phyloP scores from a whole-genome alignment of 1,140 invertebrate species.

The Trichogramma pretiosum region DNA sequence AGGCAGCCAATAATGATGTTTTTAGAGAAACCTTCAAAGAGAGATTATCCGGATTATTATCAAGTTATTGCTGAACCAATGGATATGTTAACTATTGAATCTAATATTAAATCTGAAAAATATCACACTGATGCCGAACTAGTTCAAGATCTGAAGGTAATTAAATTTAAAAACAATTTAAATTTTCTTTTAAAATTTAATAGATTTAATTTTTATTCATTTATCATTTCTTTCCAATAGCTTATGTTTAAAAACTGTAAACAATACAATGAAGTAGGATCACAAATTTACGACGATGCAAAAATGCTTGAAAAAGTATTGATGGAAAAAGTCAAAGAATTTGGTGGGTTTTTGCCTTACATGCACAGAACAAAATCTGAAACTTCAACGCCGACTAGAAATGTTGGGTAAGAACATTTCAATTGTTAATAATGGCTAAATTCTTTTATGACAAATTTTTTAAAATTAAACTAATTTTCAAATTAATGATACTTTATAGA shows the following conservation, averaged over 20 bases:
- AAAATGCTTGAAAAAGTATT: conserved; percentile 78
- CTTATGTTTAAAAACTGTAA: conserved; percentile 91
- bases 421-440: conserved; percentile 9
- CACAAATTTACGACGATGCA: conserved; percentile 90
- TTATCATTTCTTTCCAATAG: neutral
- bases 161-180: conserved; percentile 1
- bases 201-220: neutral
- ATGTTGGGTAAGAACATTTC: conserved; percentile 33
- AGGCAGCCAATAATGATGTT: conserved; percentile 84
- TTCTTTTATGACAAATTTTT: conserved; percentile 9
- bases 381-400: conserved; percentile 34
- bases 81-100: conserved; percentile 88
- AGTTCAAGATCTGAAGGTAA: conserved; percentile 59
- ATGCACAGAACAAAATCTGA: conserved; percentile 34
- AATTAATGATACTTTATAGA: conserved; percentile 27
- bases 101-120: conserved; percentile 72
- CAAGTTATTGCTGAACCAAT: conserved; percentile 89
- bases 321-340: conserved; percentile 73
- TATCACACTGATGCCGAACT: conserved; percentile 58
- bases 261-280: conserved; percentile 92
- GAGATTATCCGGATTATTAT: conserved; percentile 93
- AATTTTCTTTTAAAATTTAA: neutral
- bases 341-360: conserved; percentile 50
- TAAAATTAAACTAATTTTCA: conserved; percentile 10
- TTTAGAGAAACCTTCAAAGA: conserved; percentile 93